Conservation (phyloP, 2,797 vertebrate species). For the Threskiornis aethiopicus region DNA sequence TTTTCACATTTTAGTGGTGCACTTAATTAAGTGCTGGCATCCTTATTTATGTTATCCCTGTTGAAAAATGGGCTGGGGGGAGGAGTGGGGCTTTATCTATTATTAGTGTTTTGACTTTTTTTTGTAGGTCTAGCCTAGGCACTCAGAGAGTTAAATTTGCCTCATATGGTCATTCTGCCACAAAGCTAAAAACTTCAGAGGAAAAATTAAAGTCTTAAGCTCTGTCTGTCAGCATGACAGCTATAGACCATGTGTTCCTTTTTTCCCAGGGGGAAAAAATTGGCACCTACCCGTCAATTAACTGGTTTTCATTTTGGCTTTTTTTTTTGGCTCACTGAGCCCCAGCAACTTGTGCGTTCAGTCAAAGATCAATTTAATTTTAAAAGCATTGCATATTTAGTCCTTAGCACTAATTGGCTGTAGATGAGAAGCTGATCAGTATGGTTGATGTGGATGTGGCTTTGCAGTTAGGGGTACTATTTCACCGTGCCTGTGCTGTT, state of each 20-base stretch:
- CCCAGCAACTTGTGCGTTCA: neutral
- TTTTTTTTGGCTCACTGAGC: neutral
- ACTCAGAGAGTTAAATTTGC: neutral
- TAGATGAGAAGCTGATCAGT: neutral
- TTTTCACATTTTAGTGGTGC: neutral
- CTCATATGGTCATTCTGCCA: neutral
- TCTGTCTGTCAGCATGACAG: neutral
- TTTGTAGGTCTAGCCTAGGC: neutral
- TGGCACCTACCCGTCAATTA: neutral
- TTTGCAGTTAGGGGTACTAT: neutral
- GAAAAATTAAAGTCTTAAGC: neutral
- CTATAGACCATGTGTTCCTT: neutral
- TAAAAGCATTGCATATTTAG: neutral
- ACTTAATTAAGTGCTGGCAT: neutral
- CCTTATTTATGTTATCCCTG: neutral
- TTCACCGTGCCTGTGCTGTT: neutral
- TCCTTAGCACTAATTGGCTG: neutral
- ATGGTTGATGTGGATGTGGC: neutral
- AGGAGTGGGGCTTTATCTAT: neutral
- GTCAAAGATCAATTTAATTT: conserved; percentile 1
- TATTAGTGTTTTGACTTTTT: neutral
- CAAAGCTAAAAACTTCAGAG: neutral
- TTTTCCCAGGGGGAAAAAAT: neutral
- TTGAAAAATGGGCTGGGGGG: neutral
- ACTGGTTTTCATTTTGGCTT: neutral